A percentile compares a stretch with the other conserved stretches of the same genome.
Conservation (phyloP, 2,888 invertebrate genomes). For the Mactromeris polynyma region DNA sequence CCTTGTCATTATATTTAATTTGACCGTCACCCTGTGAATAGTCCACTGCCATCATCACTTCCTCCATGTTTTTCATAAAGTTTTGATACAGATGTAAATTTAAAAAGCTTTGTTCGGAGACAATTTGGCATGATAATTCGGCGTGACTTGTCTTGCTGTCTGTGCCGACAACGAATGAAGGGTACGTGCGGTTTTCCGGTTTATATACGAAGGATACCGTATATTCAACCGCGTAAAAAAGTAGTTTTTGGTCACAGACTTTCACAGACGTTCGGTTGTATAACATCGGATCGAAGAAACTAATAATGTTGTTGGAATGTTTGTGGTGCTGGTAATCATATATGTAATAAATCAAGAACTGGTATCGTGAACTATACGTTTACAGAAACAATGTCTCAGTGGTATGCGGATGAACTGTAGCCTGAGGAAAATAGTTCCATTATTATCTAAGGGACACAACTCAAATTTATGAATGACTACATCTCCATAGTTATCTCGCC, state of each 20-base stretch:
- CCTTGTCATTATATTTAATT: conserved; percentile 46
- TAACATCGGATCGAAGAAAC: neutral
- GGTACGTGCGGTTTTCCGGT: neutral
- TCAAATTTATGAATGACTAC: neutral
- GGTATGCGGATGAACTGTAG: neutral
- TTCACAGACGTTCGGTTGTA: neutral
- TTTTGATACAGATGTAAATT: conserved; percentile 58
- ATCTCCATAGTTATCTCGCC: too few relatives aligned
- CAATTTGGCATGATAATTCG: conserved; percentile 73
- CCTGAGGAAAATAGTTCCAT: neutral
- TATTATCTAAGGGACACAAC: neutral
- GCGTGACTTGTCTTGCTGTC: conserved; percentile 63
- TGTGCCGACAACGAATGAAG: neutral
- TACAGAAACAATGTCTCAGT: neutral
- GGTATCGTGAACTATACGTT: neutral
- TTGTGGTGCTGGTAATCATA: neutral
- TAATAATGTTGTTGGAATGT: neutral
- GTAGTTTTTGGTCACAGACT: conserved; percentile 4
- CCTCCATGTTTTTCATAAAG: conserved; percentile 65
- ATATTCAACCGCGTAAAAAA: conserved; percentile 4
- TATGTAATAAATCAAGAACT: neutral
- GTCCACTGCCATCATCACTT: conserved; percentile 77
- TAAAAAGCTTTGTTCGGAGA: conserved; percentile 49
- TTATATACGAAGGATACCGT: neutral
- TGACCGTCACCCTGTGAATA: conserved; percentile 78